Evolutionary conservation across 2,797 vertebrate species (phyloP).

Genomic region (Tapirus indicus): DNA sequence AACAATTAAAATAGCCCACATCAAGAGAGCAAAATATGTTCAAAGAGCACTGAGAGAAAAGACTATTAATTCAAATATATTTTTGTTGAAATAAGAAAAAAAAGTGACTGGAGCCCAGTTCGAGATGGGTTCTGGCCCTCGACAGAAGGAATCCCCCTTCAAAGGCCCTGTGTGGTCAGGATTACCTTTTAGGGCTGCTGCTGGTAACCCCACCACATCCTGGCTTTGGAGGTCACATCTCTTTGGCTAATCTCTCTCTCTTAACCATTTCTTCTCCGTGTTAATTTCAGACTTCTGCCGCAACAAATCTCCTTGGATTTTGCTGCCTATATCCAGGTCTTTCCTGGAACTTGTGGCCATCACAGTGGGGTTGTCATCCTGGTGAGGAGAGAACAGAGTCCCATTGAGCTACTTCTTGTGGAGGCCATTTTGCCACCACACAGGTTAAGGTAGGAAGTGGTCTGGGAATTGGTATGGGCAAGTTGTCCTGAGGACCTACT

Average conservation of each 20-base stretch:
- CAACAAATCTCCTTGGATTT: not conserved
- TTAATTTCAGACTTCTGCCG: constrained; percentile 31
- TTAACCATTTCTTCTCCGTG: not conserved
- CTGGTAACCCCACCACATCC: not conserved
- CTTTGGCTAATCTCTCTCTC: not conserved
- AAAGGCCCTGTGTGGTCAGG: not conserved
- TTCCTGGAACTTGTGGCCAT: not conserved
- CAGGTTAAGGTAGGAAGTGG: not conserved
- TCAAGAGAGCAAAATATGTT: constrained; percentile 23
- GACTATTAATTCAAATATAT: not conserved
- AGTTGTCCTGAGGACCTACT: not conserved
- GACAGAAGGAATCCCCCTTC: not conserved
- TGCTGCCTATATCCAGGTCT: not conserved
- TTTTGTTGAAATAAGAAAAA: constrained; percentile 21
- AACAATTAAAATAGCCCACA: not conserved
- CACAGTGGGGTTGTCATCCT: not conserved
- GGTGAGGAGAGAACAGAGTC: not conserved
- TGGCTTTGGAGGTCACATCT: not conserved
- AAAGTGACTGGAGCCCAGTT: not conserved
- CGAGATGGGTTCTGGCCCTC: not conserved
- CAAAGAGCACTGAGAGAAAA: not conserved
- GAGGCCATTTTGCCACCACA: not conserved
- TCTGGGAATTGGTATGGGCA: not conserved
- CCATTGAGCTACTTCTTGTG: not conserved
- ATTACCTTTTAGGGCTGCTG: not conserved